Base-by-base conservation (phyloP, 2,888 invertebrate species). In the Gymnoscelis rufifasciata region DNA sequence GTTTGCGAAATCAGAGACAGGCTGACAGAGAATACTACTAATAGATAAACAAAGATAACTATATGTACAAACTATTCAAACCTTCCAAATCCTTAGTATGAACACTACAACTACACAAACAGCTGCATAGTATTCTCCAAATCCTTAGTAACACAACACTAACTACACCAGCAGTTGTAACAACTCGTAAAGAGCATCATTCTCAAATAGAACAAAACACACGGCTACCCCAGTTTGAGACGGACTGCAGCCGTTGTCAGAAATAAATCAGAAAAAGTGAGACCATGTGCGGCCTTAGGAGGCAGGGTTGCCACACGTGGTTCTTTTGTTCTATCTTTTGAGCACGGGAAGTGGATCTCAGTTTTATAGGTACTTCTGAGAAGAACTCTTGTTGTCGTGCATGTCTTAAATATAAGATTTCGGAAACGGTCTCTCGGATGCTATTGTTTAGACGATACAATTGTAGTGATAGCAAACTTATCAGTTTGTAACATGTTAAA, bases 221-320 rank as follows among this genome's bases (percentile, higher is more conserved):
- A 44, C 47, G 43, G 59, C 69, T 73, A 71, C 70, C 68, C 71
- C 59, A 39, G 62, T 53, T 47, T 43, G 31, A 60, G 53, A 72
- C 64, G 68, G 67, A 66, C 24, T 49, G 62, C 78, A 78, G 72
- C 79, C 77, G 79, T 65, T 63, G 54, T 60, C 64, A 60, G 56
- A 74, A 73, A 73, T 73, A 78, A 68, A 55, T 56, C 37, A 53
- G 44, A 64, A 66, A 76, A 75, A 75, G 51, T 39, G 13, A 43
- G 41, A 47, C 59, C 74, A 72, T 68, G 74, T 71, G 73, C 62
- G 69, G 68, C 54, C 57, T 57, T 58, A 23, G 46, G 30, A 37
- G 2, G 31, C 40, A 46, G 46, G 51, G 51, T 36, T 47, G 41
- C 15, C 33, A n/a, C 50, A 45, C 45, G 50, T 50, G 41, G 44